These are phyloP conservation scores for Ischnura elegans DNA, from an alignment of 2,888 invertebrate genomes.

Conservation along the genomic window DNA sequence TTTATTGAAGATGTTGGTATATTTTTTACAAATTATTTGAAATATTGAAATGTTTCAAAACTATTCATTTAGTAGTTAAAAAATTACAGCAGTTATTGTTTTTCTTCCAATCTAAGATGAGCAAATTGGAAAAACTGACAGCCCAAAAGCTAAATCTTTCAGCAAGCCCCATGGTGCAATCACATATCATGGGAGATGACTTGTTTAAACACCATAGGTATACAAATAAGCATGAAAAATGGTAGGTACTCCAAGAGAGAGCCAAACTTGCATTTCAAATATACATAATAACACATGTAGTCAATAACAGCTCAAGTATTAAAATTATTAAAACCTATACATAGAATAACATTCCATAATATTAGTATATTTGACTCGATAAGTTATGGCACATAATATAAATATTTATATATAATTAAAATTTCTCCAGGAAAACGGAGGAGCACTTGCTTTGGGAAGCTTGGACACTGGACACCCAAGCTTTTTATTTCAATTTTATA, in stretches of 20 bases:
- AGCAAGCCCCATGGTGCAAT: not conserved
- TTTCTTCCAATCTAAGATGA: not conserved
- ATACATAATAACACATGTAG: conserved; percentile 4
- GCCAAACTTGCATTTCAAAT: conserved; percentile 24
- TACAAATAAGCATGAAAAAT: not conserved
- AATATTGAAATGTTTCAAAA: conserved; percentile 1
- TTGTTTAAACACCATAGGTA: not conserved
- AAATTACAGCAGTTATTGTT: not conserved
- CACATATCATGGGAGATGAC: not conserved
- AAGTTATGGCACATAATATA: conserved; percentile 49
- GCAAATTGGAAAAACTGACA: not conserved
- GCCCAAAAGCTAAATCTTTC: not conserved
- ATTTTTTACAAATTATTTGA: conserved; percentile 43
- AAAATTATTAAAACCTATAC: conserved; percentile 9
- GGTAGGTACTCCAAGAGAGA: not conserved
- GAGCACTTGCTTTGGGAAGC: not conserved
- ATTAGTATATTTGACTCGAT: conserved; percentile 28
- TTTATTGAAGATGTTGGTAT: conserved; percentile 16
- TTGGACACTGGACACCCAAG: not conserved
- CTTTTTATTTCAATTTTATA: not conserved
- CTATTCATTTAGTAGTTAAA: not conserved
- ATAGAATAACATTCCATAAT: conserved; percentile 53
- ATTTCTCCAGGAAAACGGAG: not conserved
- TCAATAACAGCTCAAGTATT: conserved; percentile 28
- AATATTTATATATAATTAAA: not conserved